Conservation (phyloP, 1,140 invertebrate genomes). For the Meloidogyne exigua region DNA sequence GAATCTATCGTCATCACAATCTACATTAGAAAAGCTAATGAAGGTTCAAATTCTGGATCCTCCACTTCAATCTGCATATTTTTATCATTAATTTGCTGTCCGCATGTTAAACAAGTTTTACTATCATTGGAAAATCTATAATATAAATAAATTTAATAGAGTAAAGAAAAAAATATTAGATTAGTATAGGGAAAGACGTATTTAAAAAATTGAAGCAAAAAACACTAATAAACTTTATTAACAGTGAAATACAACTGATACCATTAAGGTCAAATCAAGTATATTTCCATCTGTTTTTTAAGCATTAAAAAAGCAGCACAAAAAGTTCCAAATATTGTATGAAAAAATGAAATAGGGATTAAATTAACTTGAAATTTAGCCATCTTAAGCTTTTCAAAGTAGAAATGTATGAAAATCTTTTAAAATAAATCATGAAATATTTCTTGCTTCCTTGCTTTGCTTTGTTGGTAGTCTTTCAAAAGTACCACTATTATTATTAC, state of each 20-base stretch:
- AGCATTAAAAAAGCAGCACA: too few species aligned
- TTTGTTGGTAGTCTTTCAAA: slow-evolving; percentile 4
- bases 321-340: too few species aligned
- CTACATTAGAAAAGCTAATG: too few species aligned
- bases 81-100: not conserved
- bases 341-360: not conserved
- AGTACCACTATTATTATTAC: not conserved
- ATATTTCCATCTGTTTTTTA: too few species aligned
- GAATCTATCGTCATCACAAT: not conserved
- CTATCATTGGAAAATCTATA: not conserved
- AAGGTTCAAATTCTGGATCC: not conserved
- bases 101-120: not conserved
- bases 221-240: not conserved
- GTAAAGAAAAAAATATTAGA: too few species aligned
- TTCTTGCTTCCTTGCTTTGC: not conserved
- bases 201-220: not conserved
- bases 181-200: too few species aligned
- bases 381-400: not conserved
- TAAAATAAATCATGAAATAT: not conserved
- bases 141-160: too few species aligned
- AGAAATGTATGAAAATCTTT: not conserved
- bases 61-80: not conserved
- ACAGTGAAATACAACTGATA: not conserved
- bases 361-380: not conserved
- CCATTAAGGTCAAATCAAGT: not conserved